Evolutionary conservation across 2,113 vertebrate genomes (phyloP).

Genomic region (Dolichotis patagonum): DNA sequence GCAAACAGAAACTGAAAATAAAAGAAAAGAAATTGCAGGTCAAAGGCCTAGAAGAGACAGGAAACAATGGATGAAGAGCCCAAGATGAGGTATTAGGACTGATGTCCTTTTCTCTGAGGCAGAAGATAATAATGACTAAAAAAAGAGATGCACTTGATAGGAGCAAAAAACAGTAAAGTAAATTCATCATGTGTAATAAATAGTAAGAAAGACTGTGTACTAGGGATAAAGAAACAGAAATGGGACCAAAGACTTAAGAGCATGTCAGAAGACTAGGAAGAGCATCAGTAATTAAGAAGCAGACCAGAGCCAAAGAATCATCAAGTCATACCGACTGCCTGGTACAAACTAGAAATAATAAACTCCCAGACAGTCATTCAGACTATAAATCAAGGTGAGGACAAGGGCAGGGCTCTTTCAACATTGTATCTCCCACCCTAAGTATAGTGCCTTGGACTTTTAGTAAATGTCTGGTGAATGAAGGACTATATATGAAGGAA

Average conservation of each 20-base stretch:
- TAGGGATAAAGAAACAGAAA: not conserved
- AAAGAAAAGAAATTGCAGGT: not conserved
- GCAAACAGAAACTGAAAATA: constrained; percentile 1
- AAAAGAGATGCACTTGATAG: not conserved
- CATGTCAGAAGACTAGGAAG: not conserved
- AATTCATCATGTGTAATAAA: constrained; percentile 9
- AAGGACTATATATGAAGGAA: not conserved
- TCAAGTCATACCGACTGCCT: not conserved
- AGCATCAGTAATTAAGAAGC: not conserved
- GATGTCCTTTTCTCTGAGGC: constrained; percentile 5
- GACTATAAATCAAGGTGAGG: not conserved
- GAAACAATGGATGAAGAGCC: not conserved
- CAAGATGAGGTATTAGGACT: not conserved
- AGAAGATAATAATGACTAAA: not conserved
- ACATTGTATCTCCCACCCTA: not conserved
- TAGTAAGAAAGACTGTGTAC: not conserved
- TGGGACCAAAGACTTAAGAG: not conserved
- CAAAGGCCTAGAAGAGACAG: constrained; percentile 6
- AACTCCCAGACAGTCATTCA: not conserved
- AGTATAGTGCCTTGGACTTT: not conserved
- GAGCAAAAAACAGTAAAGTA: not conserved
- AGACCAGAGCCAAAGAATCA: not conserved
- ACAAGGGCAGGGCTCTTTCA: not conserved
- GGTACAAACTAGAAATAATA: not conserved
- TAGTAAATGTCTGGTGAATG: constrained; percentile 19